A percentile compares a stretch with the other conserved stretches of the same genome.
Conservation (phyloP, 2,888 invertebrate genomes). For the Sicus ferrugineus region DNA sequence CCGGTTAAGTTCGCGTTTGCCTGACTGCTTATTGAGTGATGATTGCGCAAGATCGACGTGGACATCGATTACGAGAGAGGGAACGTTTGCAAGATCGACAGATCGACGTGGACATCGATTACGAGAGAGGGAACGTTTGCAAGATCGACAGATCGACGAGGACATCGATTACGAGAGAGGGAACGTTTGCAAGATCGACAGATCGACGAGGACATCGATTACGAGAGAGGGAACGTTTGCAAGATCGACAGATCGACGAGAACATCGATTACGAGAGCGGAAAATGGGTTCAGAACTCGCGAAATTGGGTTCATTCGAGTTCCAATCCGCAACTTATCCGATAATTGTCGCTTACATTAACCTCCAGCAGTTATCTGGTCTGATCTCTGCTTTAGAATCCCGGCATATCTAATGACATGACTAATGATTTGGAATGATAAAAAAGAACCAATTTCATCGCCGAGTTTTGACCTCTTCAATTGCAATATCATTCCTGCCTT, state of each 20-base stretch:
- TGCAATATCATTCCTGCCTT: no score
- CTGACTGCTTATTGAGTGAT: conserved; percentile 52
- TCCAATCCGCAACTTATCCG: no score
- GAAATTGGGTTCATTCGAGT: no score
- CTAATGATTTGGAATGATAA: no score
- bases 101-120: conserved; percentile 39
- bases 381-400: no score
- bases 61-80: background rate
- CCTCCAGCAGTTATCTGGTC: no score
- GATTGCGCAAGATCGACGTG: conserved; percentile 49
- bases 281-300: no score
- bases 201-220: conserved; percentile 39
- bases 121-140: background rate
- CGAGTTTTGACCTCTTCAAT: no score
- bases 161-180: background rate
- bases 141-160: conserved; percentile 43
- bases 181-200: conserved; percentile 34
- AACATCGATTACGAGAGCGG: background rate
- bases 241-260: background rate
- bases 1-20: conserved; percentile 16
- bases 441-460: no score
- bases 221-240: background rate
- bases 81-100: conserved; percentile 34
- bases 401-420: no score
- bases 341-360: no score